phyloP scores from a whole-genome alignment of 2,888 invertebrate species.

The Pollenia labialis region DNA sequence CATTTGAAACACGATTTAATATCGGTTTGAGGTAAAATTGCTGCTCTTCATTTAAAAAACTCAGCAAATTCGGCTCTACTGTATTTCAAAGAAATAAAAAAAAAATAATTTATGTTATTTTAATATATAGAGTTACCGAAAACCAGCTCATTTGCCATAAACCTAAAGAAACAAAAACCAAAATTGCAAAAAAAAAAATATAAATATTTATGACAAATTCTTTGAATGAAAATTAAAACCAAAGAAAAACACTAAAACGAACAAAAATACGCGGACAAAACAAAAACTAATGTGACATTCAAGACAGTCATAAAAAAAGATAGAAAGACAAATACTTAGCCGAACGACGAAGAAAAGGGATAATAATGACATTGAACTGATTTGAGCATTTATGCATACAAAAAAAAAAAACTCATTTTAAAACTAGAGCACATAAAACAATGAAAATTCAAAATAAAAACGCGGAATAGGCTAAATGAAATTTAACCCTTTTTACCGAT shows the following conservation, averaged over 20 bases:
- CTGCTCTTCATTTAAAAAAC: no score
- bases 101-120: slow-evolving; percentile 10
- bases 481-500: slow-evolving; percentile 64
- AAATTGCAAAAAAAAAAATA: neutral
- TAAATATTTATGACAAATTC: slow-evolving; percentile 66
- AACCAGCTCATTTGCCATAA: slow-evolving; percentile 39
- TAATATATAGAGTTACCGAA: slow-evolving; percentile 55
- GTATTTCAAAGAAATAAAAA: slow-evolving; percentile 13
- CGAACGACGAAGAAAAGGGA: neutral
- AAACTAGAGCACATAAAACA: slow-evolving; percentile 66
- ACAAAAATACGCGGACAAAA: slow-evolving; percentile 29
- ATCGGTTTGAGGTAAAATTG: no score
- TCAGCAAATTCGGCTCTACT: slow-evolving; percentile 4
- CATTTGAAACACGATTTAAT: no score
- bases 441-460: slow-evolving; percentile 32
- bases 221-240: slow-evolving; percentile 61
- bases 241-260: slow-evolving; percentile 25
- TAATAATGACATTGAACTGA: slow-evolving; percentile 35
- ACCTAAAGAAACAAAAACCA: neutral
- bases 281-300: slow-evolving; percentile 56
- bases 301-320: slow-evolving; percentile 18
- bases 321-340: neutral
- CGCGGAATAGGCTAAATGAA: slow-evolving; percentile 53
- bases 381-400: neutral
- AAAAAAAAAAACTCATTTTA: slow-evolving; percentile 59